Evolutionary conservation across 2,888 invertebrate species (phyloP), one percentile per base, ranked within the genome.

Genomic region (Sepiola atlantica): DNA sequence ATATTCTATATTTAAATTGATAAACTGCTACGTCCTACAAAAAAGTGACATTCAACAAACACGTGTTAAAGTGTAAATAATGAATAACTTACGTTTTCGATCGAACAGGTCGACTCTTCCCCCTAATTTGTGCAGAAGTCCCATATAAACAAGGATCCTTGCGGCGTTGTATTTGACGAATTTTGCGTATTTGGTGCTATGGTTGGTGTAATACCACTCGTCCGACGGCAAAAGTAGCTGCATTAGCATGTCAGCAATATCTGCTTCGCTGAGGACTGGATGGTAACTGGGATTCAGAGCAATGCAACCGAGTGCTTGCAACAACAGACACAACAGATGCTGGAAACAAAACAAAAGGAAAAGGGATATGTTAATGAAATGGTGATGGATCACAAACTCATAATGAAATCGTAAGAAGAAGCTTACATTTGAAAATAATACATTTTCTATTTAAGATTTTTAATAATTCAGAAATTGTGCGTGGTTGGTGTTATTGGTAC

Each of bases 161-260:
- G 98, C 98, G 0, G 98, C 98, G 96, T 98, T 98, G 97, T 98
- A 98, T 96, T 98, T 98, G 94, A 98, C 98, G 96, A 98, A 98
- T 94, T 98, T 97, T 94, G 98, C 98, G 96, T 98, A 98, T 96
- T 98, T 98, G 93, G 98, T 98, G 95, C 98, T 98, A 96, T 98
- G 98, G 96, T 98, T 98, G 93, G 98, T 98, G 97, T 98, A 98
- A 97, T 98, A 98, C 98, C 98, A 98, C 96, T 98, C 98, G 96
- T 98, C 98, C 0, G 98, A 98, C 35, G 98, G 98, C 95, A 98
- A 97, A 94, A 98, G 97, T 95, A 98, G 97, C 96, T 98, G 98
- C 96, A 98, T 98, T 92, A 98, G 97, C 95, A 98, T 98, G 96
- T 98, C 98, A 24, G 98, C 98, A 94, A 98, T 97, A 95, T 98